Evolutionary conservation across 2,797 vertebrate species (phyloP), one percentile per base, ranked within the genome.

Genomic region (Philypnodon macrostomus): DNA sequence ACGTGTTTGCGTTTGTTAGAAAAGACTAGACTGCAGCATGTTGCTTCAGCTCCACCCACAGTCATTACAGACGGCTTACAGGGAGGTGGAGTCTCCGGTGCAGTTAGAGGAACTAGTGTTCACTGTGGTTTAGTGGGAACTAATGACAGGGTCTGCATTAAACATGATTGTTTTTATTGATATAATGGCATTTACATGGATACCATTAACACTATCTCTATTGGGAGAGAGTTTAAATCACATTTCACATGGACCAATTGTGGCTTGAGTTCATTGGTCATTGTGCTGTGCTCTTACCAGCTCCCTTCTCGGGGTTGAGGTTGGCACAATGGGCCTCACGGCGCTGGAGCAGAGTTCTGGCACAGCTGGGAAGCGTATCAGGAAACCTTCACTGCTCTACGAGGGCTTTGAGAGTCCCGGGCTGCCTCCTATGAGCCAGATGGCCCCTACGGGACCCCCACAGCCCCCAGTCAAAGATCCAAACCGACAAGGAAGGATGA

Each of bases 351-450:
- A 91, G 2, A 62, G 81, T 49, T 90, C 92, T 29, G 87, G 91
- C 1, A 70, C 75, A 5, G 86, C 93, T 0, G 93, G 93, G 30
- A 98, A 97, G 42, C 91, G 95, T 33, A 97, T 98, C 81, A 86
- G 95, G 53, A 98, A 98, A 63, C 95, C 95, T 0, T 97, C 95
- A 0, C 83, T 95, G n/a, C 89, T 98, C 15, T 98, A 92, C 9
- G 95, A 98, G 77, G 95, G 93, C 47, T 98, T 98, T 36, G 95
- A 98, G 81, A 92, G 95, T 54, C 92, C 94, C 0, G 92, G 88
- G 30, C 81, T 95, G 88, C 91, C 90, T 0, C 85, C 87, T 0
- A 33, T 79, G 17, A 88, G 68, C 31, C 91, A 90, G 0, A 63
- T 86, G 6, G 16, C 85, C 11, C 80, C 78, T 4, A 49, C 66